A percentile compares a stretch with the other conserved stretches of the same genome.
These are phyloP conservation scores for Cacoxenus indagator DNA, from an alignment of 2,888 invertebrate species.

Conservation along the genomic window DNA sequence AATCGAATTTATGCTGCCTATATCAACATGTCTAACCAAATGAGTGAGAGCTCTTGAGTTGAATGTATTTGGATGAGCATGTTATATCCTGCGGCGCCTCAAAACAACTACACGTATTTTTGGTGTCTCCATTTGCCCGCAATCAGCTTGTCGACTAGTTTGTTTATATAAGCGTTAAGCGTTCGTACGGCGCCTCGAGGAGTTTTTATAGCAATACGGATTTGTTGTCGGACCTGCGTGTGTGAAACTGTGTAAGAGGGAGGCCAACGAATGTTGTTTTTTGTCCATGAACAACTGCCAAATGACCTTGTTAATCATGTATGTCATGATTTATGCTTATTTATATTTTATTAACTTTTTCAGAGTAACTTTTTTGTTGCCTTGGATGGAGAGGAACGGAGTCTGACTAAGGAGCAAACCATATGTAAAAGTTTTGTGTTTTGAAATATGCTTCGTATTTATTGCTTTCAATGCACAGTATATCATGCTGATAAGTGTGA, in stretches of 20 bases:
- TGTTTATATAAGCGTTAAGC: neutral
- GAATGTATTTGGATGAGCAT: conserved; percentile 17
- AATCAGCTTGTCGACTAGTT: neutral
- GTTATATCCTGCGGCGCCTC: conserved; percentile 43
- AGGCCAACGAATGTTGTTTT: neutral
- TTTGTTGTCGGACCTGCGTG: conserved; percentile 13
- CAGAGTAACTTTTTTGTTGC: neutral
- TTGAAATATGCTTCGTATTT: conserved; percentile 13
- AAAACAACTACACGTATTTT: neutral
- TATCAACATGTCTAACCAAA: conserved; percentile 24
- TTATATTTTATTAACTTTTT: conserved; percentile 57
- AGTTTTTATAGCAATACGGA: neutral
- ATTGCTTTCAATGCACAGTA: neutral
- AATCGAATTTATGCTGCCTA: conserved; percentile 47
- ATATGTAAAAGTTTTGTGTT: neutral
- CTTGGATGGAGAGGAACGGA: neutral
- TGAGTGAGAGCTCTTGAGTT: neutral
- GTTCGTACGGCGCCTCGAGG: neutral
- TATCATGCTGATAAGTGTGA: too few species aligned
- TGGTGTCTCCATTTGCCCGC: neutral
- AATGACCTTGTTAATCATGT: conserved; percentile 61
- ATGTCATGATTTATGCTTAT: conserved; percentile 59
- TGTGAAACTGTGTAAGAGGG: conserved; percentile 26
- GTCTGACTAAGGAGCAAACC: neutral
- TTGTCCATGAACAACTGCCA: conserved; percentile 46